Evolutionary conservation across 2,888 invertebrate genomes (phyloP).

Genomic region (Andrena marginata): DNA sequence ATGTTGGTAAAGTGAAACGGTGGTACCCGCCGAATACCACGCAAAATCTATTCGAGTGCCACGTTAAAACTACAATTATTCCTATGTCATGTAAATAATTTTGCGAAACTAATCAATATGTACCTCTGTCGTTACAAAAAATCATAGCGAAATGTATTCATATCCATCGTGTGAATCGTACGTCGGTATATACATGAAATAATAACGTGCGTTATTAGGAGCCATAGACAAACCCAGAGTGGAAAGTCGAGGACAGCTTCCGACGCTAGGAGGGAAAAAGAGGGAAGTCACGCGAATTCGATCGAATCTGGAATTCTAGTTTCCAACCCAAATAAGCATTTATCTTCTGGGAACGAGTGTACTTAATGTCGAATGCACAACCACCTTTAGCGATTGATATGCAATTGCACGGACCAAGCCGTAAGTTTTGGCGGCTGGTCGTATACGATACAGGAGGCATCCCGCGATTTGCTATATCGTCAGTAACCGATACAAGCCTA

Average conservation of each 20-base stretch:
- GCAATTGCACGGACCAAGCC: slow-evolving; percentile 51
- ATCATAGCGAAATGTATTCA: slow-evolving; percentile 15
- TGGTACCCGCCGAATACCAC: slow-evolving; percentile 8
- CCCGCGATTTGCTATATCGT: neutral
- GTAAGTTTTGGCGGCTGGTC: slow-evolving; percentile 15
- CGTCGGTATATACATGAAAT: slow-evolving; percentile 43
- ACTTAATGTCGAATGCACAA: slow-evolving; percentile 54
- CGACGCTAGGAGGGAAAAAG: neutral
- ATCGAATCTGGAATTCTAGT: slow-evolving; percentile 1
- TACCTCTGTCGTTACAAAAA: slow-evolving; percentile 8
- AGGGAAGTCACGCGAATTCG: slow-evolving; percentile 4
- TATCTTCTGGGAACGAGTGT: slow-evolving; percentile 19
- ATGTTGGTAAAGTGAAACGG: neutral
- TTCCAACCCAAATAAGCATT: slow-evolving; percentile 18
- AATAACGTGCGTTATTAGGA: slow-evolving; percentile 23
- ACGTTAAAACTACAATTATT: slow-evolving; percentile 20
- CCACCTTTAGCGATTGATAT: slow-evolving; percentile 56
- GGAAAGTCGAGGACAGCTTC: neutral
- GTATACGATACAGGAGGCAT: neutral
- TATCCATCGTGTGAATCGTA: slow-evolving; percentile 22
- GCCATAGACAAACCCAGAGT: slow-evolving; percentile 12
- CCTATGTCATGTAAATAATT: slow-evolving; percentile 8
- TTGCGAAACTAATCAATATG: slow-evolving; percentile 10
- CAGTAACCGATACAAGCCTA: neutral
- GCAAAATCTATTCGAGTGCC: neutral